Percentiles rank a stretch among this genome's conserved stretches.
Evolutionary conservation across 2,113 vertebrate genomes (phyloP).

Genomic region (Gadus chalcogrammus): DNA sequence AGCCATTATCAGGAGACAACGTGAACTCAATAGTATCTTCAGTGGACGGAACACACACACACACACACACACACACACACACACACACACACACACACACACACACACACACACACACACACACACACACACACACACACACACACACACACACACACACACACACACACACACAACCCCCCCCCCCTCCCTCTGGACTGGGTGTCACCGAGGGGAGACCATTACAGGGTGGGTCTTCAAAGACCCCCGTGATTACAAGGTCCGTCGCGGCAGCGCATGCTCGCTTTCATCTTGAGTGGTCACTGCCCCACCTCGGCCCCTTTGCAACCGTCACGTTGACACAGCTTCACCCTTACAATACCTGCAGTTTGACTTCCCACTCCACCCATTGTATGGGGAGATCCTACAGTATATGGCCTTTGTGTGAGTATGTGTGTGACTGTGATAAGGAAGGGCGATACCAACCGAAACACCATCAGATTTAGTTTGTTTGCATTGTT

Average conservation of each 20-base stretch:
- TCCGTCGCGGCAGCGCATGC: conserved; percentile 47
- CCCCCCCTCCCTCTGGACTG: conserved; percentile 1
- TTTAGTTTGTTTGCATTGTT: no score
- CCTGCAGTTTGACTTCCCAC: background rate
- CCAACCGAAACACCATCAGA: no score
- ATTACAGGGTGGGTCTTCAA: conserved; percentile 50
- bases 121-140: background rate
- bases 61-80: no score
- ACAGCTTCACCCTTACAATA: background rate
- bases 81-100: no score
- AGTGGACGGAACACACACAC: no score
- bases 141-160: conserved; percentile 8
- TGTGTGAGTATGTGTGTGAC: background rate
- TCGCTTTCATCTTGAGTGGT: conserved; percentile 45
- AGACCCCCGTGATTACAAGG: conserved; percentile 49
- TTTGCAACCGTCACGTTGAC: conserved; percentile 24
- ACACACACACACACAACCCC: background rate
- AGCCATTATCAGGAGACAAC: no score
- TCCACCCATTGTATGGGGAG: background rate
- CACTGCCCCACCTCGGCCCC: conserved; percentile 26
- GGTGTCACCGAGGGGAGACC: conserved; percentile 26
- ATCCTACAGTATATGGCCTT: background rate
- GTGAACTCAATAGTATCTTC: no score
- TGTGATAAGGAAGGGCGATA: background rate
- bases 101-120: no score